phyloP scores from a whole-genome alignment of 2,797 vertebrate genomes.

The Lagodon rhomboides region DNA sequence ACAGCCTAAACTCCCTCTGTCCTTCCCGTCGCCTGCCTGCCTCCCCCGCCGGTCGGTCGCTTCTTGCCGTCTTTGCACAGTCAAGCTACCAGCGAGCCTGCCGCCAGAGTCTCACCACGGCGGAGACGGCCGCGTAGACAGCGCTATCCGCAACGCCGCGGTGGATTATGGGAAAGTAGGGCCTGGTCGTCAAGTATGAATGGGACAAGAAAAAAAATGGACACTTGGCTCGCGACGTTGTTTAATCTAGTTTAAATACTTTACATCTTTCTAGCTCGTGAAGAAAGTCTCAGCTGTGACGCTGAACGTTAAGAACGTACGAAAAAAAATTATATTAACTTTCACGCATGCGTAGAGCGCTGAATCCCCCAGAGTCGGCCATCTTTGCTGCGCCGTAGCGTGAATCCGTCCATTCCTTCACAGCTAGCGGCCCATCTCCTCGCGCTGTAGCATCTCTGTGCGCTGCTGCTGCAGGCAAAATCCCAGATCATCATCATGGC shows the following conservation, averaged over 20 bases:
- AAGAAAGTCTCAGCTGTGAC: fast-evolving
- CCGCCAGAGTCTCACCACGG: slow-evolving; percentile 44
- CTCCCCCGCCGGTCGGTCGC: slow-evolving; percentile 80
- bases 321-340: too few relatives aligned
- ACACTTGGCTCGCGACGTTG: neutral
- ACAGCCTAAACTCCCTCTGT: slow-evolving; percentile 68
- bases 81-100: slow-evolving; percentile 69
- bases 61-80: slow-evolving; percentile 74
- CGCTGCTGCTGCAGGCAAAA: slow-evolving; percentile 80
- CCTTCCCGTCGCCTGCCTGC: slow-evolving; percentile 64
- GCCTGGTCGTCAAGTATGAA: slow-evolving; percentile 43
- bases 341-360: slow-evolving; percentile 46
- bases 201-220: slow-evolving; percentile 26
- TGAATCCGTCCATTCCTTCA: neutral
- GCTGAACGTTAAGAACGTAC: too few relatives aligned
- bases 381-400: slow-evolving; percentile 54
- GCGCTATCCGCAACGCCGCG: slow-evolving; percentile 33
- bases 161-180: slow-evolving; percentile 69
- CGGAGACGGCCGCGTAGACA: slow-evolving; percentile 17
- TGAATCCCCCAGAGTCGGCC: slow-evolving; percentile 5
- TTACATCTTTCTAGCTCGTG: fast-evolving
- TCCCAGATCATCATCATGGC: slow-evolving; percentile 88
- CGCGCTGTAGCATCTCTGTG: slow-evolving; percentile 55
- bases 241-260: fast-evolving
- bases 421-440: neutral